These are phyloP conservation scores for Drosophila pandora DNA, from an alignment of 1,140 invertebrate genomes.

Conservation along the genomic window DNA sequence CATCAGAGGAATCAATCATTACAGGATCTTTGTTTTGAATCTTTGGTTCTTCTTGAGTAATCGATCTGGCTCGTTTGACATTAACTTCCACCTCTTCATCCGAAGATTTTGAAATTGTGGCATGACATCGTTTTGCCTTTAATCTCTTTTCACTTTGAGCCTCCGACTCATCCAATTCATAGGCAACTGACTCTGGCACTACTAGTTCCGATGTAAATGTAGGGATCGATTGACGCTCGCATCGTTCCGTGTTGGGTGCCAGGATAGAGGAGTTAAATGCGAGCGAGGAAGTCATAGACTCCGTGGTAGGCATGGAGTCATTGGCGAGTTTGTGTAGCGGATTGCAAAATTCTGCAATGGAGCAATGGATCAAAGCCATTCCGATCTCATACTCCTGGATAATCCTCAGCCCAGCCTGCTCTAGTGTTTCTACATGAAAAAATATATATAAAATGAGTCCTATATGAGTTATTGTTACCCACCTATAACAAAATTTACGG, in stretches of 20 bases:
- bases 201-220: slow-evolving; percentile 25
- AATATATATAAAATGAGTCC: neutral
- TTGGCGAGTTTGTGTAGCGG: slow-evolving; percentile 84
- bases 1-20: slow-evolving; percentile 30
- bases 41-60: neutral
- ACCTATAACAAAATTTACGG: slow-evolving; percentile 84
- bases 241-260: slow-evolving; percentile 52
- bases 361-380: slow-evolving; percentile 87
- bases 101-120: slow-evolving; percentile 38
- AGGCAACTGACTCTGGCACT: slow-evolving; percentile 40
- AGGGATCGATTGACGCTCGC: slow-evolving; percentile 6
- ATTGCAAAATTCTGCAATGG: slow-evolving; percentile 87
- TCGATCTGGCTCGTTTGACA: slow-evolving; percentile 13
- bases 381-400: slow-evolving; percentile 88
- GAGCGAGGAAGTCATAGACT: slow-evolving; percentile 51
- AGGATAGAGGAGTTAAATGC: slow-evolving; percentile 53
- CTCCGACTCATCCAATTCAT: neutral
- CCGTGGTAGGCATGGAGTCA: slow-evolving; percentile 53
- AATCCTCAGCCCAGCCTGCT: slow-evolving; percentile 85
- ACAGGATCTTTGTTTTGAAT: slow-evolving; percentile 5
- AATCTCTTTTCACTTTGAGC: neutral
- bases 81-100: slow-evolving; percentile 41
- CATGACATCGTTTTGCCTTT: slow-evolving; percentile 18
- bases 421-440: slow-evolving; percentile 81
- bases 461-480: slow-evolving; percentile 21